Base-by-base conservation (phyloP, 2,113 vertebrate genomes). In the Empidonax traillii region DNA sequence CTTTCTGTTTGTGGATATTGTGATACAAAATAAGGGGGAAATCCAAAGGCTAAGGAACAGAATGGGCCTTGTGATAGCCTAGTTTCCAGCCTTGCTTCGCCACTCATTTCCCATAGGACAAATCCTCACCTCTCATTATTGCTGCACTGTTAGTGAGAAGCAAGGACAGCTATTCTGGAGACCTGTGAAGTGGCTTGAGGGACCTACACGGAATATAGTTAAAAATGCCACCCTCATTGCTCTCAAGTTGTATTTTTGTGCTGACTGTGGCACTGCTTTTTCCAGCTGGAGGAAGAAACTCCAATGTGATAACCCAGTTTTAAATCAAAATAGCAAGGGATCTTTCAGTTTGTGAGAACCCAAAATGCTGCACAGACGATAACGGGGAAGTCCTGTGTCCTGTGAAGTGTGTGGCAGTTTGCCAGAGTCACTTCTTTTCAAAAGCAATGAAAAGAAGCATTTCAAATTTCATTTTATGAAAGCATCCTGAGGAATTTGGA, bases 191-290 rank as follows among this genome's bases (percentile, higher is more conserved):
- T 15, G 47, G 2, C 23, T 72, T 86, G 47, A 89, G 80, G 28
- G 41, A 58, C 8, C 12, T 41, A 44, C 20, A 53, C 0, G 1
- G 61, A 58, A 94, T 49, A 47, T 0, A n/a, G 14, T 12, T 39
- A 15, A 72, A 93, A 94, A 82, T 35, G 17, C 17, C 62, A 23
- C 55, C 14, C 14, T 61, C 6, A 1, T 56, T 76, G 24, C n/a
- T 69, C 6, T 89, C n/a, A 21, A 37, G 14, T 30, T 4, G 1
- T 51, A 49, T 33, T 55, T 87, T 66, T 59, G 18, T 53, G 14
- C 10, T 81, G 35, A 31, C 20, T 72, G 16, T 37, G 43, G 28
- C 11, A 27, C n/a, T 31, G 15, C 0, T 51, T 62, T 74, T 84
- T 69, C n/a, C 25, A 80, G 9, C 16, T 55, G 56, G 47, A 90